Conservation (phyloP, 2,113 vertebrate genomes). For the Oncorhynchus masou region DNA sequence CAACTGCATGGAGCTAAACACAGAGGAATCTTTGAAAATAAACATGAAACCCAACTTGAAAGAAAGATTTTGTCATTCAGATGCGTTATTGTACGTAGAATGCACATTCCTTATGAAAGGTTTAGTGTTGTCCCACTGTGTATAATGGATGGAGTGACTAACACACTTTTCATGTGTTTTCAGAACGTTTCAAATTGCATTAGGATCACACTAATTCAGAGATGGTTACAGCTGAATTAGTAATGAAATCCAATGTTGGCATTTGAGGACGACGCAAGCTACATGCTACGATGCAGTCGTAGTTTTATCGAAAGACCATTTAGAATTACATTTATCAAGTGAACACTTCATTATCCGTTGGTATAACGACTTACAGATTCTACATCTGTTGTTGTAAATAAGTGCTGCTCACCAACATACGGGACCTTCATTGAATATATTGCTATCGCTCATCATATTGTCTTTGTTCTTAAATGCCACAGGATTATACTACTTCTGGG, state of each 20-base stretch:
- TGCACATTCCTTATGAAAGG: background rate
- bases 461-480: slow-evolving; percentile 46
- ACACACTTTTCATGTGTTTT: slow-evolving; percentile 42
- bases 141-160: slow-evolving; percentile 36
- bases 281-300: slow-evolving; percentile 25
- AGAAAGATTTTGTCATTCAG: background rate
- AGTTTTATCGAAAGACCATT: slow-evolving; percentile 1
- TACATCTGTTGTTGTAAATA: slow-evolving; percentile 34
- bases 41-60: background rate
- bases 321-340: slow-evolving; percentile 22
- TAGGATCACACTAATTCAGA: slow-evolving; percentile 63
- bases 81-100: slow-evolving; percentile 1
- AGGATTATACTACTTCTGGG: slow-evolving; percentile 34
- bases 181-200: slow-evolving; percentile 62
- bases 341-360: slow-evolving; percentile 28
- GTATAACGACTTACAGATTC: slow-evolving; percentile 25
- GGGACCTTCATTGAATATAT: slow-evolving; percentile 30
- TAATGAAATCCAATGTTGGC: slow-evolving; percentile 66
- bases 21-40: slow-evolving; percentile 2
- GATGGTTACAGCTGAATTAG: slow-evolving; percentile 70
- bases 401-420: slow-evolving; percentile 11
- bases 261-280: slow-evolving; percentile 38
- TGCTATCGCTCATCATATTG: slow-evolving; percentile 29
- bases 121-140: slow-evolving; percentile 20
- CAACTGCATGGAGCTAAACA: slow-evolving; percentile 1